phyloP scores from a whole-genome alignment of 2,888 invertebrate species.

The Mesopsocus fuscifrons region DNA sequence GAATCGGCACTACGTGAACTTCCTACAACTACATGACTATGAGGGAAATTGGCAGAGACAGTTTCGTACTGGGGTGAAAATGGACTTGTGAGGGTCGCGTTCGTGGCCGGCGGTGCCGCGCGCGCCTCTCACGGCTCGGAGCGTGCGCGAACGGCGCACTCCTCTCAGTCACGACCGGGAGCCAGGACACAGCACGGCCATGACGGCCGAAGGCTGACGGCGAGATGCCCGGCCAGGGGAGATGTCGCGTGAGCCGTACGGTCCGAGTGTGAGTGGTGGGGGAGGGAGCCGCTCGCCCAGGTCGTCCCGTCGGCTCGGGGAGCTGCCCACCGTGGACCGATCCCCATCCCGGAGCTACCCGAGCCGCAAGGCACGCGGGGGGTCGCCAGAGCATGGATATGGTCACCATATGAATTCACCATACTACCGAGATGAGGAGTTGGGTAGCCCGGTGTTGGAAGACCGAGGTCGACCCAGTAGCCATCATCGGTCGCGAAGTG shows the following conservation, averaged over 20 bases:
- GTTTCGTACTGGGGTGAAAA: no score
- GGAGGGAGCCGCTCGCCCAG: conserved; percentile 44
- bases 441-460: conserved; percentile 71
- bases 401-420: conserved; percentile 23
- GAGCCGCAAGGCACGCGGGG: conserved; percentile 28
- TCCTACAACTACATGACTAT: no score
- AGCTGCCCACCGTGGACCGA: conserved; percentile 75
- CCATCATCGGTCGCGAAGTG: conserved; percentile 60
- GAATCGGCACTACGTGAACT: no score
- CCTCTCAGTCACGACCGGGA: conserved; percentile 9
- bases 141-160: conserved; percentile 16
- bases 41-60: no score
- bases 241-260: conserved; percentile 42
- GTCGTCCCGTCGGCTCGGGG: conserved; percentile 42
- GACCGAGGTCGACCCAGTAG: conserved; percentile 43
- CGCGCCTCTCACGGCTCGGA: no score
- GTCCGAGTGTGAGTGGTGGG: conserved; percentile 30
- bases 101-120: no score
- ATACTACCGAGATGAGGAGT: conserved; percentile 47
- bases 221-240: conserved; percentile 15
- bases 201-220: conserved; percentile 10
- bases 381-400: conserved; percentile 29
- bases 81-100: no score
- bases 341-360: conserved; percentile 68
- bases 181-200: conserved; percentile 4